A percentile compares a stretch with the other conserved stretches of the same genome.
Conservation (phyloP, 2,888 invertebrate genomes). For the Stramonita haemastoma region DNA sequence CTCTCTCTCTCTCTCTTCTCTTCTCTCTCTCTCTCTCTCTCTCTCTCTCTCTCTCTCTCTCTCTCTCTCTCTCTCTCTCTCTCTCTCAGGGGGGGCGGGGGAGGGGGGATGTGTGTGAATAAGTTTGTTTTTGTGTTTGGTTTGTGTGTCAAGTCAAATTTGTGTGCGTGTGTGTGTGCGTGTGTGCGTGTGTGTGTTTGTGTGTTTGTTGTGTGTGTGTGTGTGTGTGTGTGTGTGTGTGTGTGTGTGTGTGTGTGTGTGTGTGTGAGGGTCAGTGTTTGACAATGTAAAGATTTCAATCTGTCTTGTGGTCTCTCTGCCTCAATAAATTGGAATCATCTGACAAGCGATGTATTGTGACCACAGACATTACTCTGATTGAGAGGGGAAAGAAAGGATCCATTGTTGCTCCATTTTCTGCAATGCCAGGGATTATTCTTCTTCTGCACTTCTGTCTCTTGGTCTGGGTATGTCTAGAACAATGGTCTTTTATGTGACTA, state of each 20-base stretch:
- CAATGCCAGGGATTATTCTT: no score
- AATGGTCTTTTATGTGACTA: no score
- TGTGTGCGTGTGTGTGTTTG: neutral
- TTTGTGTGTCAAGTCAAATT: neutral
- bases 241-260: neutral
- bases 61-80: neutral
- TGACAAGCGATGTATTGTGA: no score
- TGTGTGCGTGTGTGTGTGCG: neutral
- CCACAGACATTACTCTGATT: no score
- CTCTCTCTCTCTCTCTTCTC: neutral
- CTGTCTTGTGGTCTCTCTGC: no score
- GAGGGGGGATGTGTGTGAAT: neutral
- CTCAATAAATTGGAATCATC: no score
- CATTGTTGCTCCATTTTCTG: no score
- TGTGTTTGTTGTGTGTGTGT: neutral
- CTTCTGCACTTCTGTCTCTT: no score
- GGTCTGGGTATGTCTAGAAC: no score
- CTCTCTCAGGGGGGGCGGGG: neutral
- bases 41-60: conserved; percentile 17
- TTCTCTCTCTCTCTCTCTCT: neutral
- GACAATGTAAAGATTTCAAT: no score
- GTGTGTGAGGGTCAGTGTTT: no score
- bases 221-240: neutral
- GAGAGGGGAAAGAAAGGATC: no score
- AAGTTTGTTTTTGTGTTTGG: neutral